phyloP scores from a whole-genome alignment of 2,888 invertebrate genomes.

The Lacanobia wlatinum region DNA sequence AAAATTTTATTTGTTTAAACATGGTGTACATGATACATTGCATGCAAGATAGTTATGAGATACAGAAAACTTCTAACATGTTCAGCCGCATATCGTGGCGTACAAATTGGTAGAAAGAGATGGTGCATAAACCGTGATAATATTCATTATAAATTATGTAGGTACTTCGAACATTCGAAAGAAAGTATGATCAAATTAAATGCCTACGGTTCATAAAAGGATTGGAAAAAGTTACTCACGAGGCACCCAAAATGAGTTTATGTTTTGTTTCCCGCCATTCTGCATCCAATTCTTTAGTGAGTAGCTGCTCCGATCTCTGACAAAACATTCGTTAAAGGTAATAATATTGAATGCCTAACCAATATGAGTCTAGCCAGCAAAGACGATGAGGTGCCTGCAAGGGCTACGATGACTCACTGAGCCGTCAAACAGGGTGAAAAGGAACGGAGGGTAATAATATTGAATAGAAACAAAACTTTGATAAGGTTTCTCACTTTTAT shows the following conservation, averaged over 20 bases:
- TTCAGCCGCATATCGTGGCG: too few relatives aligned
- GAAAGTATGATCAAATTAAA: not conserved
- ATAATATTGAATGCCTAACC: not conserved
- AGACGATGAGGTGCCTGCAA: not conserved
- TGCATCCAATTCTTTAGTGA: slow-evolving; percentile 83
- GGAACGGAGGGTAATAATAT: too few relatives aligned
- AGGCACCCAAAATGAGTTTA: slow-evolving; percentile 86
- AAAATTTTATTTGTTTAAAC: too few relatives aligned
- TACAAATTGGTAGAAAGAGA: too few relatives aligned
- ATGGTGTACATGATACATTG: too few relatives aligned
- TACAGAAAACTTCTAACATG: too few relatives aligned
- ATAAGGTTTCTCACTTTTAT: too few relatives aligned
- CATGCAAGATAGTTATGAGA: too few relatives aligned
- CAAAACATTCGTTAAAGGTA: not conserved
- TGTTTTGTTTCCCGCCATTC: slow-evolving; percentile 84
- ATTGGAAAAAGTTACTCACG: slow-evolving; percentile 75
- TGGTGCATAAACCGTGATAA: too few relatives aligned
- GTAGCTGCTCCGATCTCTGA: slow-evolving; percentile 85
- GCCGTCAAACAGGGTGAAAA: too few relatives aligned
- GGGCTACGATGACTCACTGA: not conserved
- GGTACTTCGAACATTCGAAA: not conserved
- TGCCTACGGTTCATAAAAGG: not conserved
- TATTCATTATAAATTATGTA: too few relatives aligned
- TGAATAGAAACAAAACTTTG: too few relatives aligned
- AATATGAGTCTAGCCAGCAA: not conserved